Evolutionary conservation across 2,113 vertebrate species (phyloP).

Genomic region (Myotis lucifugus): DNA sequence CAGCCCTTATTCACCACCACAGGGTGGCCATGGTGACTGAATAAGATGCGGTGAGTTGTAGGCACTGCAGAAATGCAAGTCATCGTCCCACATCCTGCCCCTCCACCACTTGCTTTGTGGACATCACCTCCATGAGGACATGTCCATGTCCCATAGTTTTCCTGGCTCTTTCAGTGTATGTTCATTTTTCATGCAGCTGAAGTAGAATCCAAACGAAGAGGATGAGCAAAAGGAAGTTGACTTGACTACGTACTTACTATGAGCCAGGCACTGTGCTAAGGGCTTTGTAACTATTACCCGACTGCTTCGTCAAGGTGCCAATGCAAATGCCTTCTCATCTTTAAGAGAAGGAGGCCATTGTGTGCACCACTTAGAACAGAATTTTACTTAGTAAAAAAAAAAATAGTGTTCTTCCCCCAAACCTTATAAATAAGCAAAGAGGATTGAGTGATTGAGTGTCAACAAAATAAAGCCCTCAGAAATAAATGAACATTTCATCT

Average conservation of each 20-base stretch:
- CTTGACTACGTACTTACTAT: not conserved
- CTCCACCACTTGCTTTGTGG: not conserved
- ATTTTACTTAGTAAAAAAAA: not conserved
- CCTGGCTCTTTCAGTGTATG: not conserved
- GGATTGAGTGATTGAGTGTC: slow-evolving; percentile 77
- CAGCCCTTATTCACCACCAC: too few species aligned
- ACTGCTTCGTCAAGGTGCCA: slow-evolving; percentile 22
- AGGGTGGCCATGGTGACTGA: not conserved
- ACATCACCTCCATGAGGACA: not conserved
- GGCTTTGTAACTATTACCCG: not conserved
- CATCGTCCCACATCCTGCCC: fast-evolving
- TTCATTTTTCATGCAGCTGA: slow-evolving; percentile 11
- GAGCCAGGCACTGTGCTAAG: not conserved
- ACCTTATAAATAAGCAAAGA: slow-evolving; percentile 55
- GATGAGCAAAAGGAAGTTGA: not conserved
- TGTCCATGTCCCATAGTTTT: not conserved
- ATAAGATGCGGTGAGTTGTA: fast-evolving
- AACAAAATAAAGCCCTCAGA: slow-evolving; percentile 83
- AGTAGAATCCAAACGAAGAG: slow-evolving; percentile 10
- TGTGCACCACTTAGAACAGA: not conserved
- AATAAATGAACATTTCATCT: slow-evolving; percentile 84
- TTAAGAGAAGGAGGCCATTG: not conserved
- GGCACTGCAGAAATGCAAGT: not conserved
- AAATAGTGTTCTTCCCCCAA: not conserved
- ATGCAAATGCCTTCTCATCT: not conserved